Evolutionary conservation across 1,140 invertebrate genomes (phyloP), one percentile per base, ranked within the genome.

Genomic region (Cecropterus lyciades): DNA sequence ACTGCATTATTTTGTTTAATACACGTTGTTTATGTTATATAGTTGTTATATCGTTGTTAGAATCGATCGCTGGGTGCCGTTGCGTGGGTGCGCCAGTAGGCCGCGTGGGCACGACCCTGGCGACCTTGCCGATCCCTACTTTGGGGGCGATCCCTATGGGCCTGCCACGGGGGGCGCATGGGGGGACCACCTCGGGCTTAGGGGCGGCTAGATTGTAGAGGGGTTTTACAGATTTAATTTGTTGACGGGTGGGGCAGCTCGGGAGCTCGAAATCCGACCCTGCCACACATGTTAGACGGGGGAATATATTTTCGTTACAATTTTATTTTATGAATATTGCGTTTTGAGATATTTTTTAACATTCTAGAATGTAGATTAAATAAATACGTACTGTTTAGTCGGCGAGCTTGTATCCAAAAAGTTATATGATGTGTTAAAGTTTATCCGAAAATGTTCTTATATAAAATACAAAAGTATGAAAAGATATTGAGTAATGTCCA

Each of bases 221-320:
- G 27, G 27, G 68, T 68, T 70, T 74, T 74, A 40, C 73, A 70
- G 72, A 81, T 82, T 70, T 73, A 77, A 82, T 84, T 84, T 84
- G 79, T 80, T 82, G 82, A 76, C 69, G 72, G 75, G 74, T 69
- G 71, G 75, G 77, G 70, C 49, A 67, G 59, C 53, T 72, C 7
- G 42, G 67, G 56, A 20, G 53, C 48, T 45, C 16, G 52, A 48
- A 13, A 65, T 56, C 27, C 45, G 53, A 43, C 53, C 53, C 33
- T 55, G 37, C 37, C 60, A 43, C 56, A 30, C 48, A 13, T 55
- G 37, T 43, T 14, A 24, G 1, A 7, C 20, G 45, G 7, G 57
- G 27, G 20, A 8, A 33, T n/a, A n/a, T n/a, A 60, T 67, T 53
- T 40, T 60, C 65, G 68, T n/a, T n/a, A n/a, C n/a, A n/a, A n/a